Evolutionary conservation across 2,113 vertebrate species (phyloP).

Genomic region (Cephalopholis sonnerati): DNA sequence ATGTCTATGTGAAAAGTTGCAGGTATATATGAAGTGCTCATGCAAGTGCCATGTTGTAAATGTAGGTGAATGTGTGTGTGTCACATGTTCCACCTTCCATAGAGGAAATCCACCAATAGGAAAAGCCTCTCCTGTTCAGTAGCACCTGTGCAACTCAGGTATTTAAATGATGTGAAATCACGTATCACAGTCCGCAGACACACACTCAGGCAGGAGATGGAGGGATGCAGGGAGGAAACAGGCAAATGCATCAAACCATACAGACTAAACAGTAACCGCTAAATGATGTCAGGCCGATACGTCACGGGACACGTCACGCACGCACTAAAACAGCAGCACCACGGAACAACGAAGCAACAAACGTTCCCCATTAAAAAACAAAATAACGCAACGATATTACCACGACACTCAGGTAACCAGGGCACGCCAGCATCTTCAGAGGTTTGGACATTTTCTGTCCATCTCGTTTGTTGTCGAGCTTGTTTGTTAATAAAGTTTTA

Average conservation of each 20-base stretch:
- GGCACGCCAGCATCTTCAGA: slow-evolving; percentile 55
- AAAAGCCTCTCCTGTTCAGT: slow-evolving; percentile 43
- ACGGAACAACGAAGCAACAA: slow-evolving; percentile 71
- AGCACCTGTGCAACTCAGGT: slow-evolving; percentile 55
- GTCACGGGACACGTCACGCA: slow-evolving; percentile 68
- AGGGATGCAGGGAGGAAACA: slow-evolving; percentile 22
- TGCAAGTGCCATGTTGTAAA: slow-evolving; percentile 18
- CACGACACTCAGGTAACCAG: slow-evolving; percentile 59
- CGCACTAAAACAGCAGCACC: slow-evolving; percentile 72
- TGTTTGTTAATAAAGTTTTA: slow-evolving; percentile 32
- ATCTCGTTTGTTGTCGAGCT: slow-evolving; percentile 11
- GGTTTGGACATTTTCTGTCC: slow-evolving; percentile 29
- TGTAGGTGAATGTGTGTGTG: slow-evolving; percentile 34
- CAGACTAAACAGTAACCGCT: slow-evolving; percentile 42
- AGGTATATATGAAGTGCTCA: background rate
- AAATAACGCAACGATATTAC: slow-evolving; percentile 40
- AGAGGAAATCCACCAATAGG: slow-evolving; percentile 20
- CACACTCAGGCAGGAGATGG: slow-evolving; percentile 17
- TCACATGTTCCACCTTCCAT: slow-evolving; percentile 48
- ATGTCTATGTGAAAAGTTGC: slow-evolving; percentile 4
- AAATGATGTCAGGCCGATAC: slow-evolving; percentile 57
- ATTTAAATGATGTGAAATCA: slow-evolving; percentile 12
- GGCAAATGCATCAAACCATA: slow-evolving; percentile 38
- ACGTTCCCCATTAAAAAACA: slow-evolving; percentile 62
- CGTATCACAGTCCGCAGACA: slow-evolving; percentile 12